phyloP scores from a whole-genome alignment of 2,888 invertebrate species.

The Lomographa bimaculata region DNA sequence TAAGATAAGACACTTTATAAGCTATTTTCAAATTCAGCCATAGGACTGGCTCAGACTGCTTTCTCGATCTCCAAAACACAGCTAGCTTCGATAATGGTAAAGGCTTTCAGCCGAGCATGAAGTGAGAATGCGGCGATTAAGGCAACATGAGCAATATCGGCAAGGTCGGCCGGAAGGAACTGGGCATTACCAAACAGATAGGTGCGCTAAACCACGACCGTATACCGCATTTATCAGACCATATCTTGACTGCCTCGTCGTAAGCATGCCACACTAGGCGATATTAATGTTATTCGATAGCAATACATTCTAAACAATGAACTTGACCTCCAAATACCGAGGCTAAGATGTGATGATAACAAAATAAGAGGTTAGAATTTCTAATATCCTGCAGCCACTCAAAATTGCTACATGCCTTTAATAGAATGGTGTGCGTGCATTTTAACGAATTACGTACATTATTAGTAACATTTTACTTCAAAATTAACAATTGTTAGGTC shows the following conservation, averaged over 20 bases:
- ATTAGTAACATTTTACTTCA: background rate
- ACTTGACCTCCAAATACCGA: slow-evolving; percentile 51
- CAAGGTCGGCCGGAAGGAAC: slow-evolving; percentile 76
- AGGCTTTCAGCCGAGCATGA: slow-evolving; percentile 20
- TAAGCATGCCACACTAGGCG: slow-evolving; percentile 37
- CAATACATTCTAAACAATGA: slow-evolving; percentile 40
- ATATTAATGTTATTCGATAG: slow-evolving; percentile 51
- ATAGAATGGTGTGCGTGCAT: slow-evolving; percentile 2
- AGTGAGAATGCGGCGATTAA: slow-evolving; percentile 31
- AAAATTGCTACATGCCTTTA: slow-evolving; percentile 1
- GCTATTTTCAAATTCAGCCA: too few species aligned
- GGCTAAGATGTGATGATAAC: slow-evolving; percentile 15
- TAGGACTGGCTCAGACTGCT: slow-evolving; percentile 4
- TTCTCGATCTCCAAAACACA: slow-evolving; percentile 1
- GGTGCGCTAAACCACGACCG: slow-evolving; percentile 54
- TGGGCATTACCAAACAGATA: slow-evolving; percentile 69
- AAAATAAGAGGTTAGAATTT: slow-evolving; percentile 8
- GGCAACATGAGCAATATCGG: slow-evolving; percentile 48
- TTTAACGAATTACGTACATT: background rate
- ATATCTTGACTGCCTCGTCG: slow-evolving; percentile 51
- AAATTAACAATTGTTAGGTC: background rate
- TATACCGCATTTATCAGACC: slow-evolving; percentile 63
- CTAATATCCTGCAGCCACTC: slow-evolving; percentile 4
- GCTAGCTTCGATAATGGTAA: slow-evolving; percentile 12
- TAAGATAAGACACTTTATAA: too few species aligned